Conservation (phyloP, 2,113 vertebrate species). For the Chionodraco myersi region DNA sequence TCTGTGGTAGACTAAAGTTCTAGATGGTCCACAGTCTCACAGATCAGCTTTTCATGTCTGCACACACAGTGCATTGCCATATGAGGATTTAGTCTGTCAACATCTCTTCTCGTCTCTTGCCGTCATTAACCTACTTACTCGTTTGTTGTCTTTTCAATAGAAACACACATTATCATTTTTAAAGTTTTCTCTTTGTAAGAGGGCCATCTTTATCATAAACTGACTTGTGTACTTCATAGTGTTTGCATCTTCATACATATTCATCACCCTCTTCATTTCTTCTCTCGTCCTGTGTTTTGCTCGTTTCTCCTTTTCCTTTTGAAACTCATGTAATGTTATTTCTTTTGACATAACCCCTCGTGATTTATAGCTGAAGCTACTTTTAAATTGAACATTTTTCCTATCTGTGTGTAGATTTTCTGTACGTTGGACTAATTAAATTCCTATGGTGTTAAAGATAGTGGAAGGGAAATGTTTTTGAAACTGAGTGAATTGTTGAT, state of each 20-base stretch:
- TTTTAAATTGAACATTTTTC: constrained; percentile 37
- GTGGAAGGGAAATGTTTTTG: constrained; percentile 59
- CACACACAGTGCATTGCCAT: constrained; percentile 8
- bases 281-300: constrained; percentile 11
- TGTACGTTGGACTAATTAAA: constrained; percentile 20
- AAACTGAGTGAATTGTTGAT: constrained; percentile 10
- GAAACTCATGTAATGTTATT: constrained; percentile 9
- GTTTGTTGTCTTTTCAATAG: constrained; percentile 30
- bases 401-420: constrained; percentile 44
- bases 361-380: constrained; percentile 49
- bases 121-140: constrained; percentile 31
- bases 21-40: neutral
- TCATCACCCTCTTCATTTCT: constrained; percentile 7
- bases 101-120: constrained; percentile 17
- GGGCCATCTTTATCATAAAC: constrained; percentile 7
- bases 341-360: constrained; percentile 51
- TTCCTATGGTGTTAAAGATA: constrained; percentile 62
- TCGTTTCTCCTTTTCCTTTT: constrained; percentile 32
- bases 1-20: neutral
- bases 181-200: constrained; percentile 6
- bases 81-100: constrained; percentile 23
- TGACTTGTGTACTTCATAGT: constrained; percentile 20
- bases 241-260: constrained; percentile 30
- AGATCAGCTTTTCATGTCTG: constrained; percentile 42
- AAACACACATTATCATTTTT: constrained; percentile 11